Base-by-base conservation (phyloP, 2,113 vertebrate species). In the Coracopsis vasa region DNA sequence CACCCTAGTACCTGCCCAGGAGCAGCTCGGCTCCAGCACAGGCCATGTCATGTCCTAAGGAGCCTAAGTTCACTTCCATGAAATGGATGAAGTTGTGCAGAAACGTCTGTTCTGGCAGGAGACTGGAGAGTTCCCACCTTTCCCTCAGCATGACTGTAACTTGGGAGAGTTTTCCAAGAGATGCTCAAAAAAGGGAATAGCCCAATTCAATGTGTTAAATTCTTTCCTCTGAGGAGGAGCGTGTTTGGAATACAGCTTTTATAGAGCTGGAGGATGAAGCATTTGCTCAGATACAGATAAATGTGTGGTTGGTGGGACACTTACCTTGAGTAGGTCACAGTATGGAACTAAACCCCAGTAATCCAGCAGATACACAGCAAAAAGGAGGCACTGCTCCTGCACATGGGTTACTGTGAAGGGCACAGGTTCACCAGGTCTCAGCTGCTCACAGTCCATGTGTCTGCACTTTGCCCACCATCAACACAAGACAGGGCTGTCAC, bases 31-130 rank as follows among this genome's bases (percentile, higher is more conserved):
- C 53, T 47, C 73, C 31, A 41, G 6, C 5, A 39, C 11, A 31
- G 16, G 44, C 39, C 33, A 23, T 0, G 1, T 33, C 16, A 16
- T 0, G 1, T 29, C 16, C 44, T 10, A 16, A 53, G 0, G 12
- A 66, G 54, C 39, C 9, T 45, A 16, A 0, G 2, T 33, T 79
- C 61, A 15, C 37, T 17, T 13, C 29, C 23, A 0, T 44, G 5
- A 29, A 11, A 62, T 13, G 20, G 9, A 10, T 7, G 5, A 82
- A 74, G 31, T 12, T 35, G 15, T 48, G 66, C 27, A 74, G 33
- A 18, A 50, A 44, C 53, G 21, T 47, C 60, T 62, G 0, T n/a
- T 91, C 78, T 37, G 62, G 60, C 23, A 75, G 12, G 37, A 42
- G 13, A 69, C 19, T 41, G 33, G 80, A 15, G 25, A 44, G 9